Percentiles rank a stretch among this genome's conserved stretches.
Evolutionary conservation across 2,888 invertebrate species (phyloP).

Genomic region (Microctonus aethiopoides): DNA sequence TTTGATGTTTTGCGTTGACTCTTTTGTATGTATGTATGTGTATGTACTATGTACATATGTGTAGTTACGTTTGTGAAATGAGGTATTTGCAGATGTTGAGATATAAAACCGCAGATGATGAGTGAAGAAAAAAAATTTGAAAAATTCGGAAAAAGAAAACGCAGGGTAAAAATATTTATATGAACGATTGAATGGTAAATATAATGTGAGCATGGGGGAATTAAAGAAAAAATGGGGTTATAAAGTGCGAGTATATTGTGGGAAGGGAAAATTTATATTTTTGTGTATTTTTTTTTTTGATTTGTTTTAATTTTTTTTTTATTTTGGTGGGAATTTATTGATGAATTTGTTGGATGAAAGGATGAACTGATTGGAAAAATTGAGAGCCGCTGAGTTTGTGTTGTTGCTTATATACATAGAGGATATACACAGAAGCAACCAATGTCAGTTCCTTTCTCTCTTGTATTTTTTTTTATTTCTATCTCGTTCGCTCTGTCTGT

Average conservation of each 20-base stretch:
- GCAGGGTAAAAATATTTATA: too few relatives aligned
- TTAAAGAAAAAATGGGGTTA: too few relatives aligned
- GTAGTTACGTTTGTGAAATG: too few relatives aligned
- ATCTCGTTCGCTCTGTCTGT: constrained; percentile 22
- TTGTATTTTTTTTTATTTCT: constrained; percentile 56
- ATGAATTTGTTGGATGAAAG: background rate
- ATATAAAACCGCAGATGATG: background rate
- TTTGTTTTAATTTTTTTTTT: too few relatives aligned
- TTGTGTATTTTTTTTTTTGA: too few relatives aligned
- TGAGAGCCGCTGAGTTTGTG: constrained; percentile 55
- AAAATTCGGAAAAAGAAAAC: too few relatives aligned
- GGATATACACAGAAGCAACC: constrained; percentile 54
- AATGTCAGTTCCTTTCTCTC: constrained; percentile 29
- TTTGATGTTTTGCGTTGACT: constrained; percentile 22
- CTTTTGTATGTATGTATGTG: background rate
- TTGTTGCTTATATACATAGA: background rate
- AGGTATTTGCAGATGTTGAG: background rate
- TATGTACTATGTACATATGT: background rate
- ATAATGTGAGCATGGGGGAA: too few relatives aligned
- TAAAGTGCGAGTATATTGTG: too few relatives aligned
- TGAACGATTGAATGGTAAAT: too few relatives aligned
- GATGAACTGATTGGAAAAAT: constrained; percentile 39
- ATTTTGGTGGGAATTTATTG: background rate
- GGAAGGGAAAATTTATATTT: too few relatives aligned
- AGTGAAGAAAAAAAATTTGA: background rate